Base-by-base conservation (phyloP, 2,113 vertebrate species). In the Gnathonemus echidnorhynchus region DNA sequence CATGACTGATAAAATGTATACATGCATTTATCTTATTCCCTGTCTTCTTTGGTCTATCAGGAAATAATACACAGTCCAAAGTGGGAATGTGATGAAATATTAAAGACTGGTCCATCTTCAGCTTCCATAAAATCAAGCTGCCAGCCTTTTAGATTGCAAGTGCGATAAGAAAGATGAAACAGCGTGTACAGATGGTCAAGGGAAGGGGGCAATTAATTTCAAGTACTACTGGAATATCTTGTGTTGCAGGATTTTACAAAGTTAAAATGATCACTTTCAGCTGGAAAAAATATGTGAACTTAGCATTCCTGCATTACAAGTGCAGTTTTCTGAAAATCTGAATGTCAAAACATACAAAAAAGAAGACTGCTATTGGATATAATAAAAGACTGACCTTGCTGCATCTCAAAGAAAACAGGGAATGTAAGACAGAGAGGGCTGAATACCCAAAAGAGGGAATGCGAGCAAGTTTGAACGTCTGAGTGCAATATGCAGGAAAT, bases 71-170 rank as follows among this genome's bases (percentile, higher is more conserved):
- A n/a, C 17, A 85, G 42, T 46, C 9, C 45, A 42, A 85, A 85
- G 17, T 48, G 42, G 96, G 98, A 90, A 99, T 19, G 56, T 97
- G 90, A 97, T 98, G 70, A 98, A 97, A 92, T 96, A 95, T 91
- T 97, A 6, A 97, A 94, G 93, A 95, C 95, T 0, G 96, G 96
- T 1, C 96, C 97, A 3, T 98, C 98, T 8, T 93, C 98, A 85
- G 98, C 84, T 97, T 98, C 91, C 95, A 97, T 3, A 97, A 95
- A 92, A 97, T 96, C 92, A 97, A 97, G 86, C 97, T 98, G 19
- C 97, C 97, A 11, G 97, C 97, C 11, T 94, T 77, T 77, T 77
- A 77, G 35, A 77, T 77, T 35, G 31, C 70, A 17, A 3, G 13
- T 39, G 4, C 39, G 35, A 96, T 93, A 97, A 96, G 93, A 97